phyloP scores from a whole-genome alignment of 2,797 vertebrate species.

The Alosa sapidissima region DNA sequence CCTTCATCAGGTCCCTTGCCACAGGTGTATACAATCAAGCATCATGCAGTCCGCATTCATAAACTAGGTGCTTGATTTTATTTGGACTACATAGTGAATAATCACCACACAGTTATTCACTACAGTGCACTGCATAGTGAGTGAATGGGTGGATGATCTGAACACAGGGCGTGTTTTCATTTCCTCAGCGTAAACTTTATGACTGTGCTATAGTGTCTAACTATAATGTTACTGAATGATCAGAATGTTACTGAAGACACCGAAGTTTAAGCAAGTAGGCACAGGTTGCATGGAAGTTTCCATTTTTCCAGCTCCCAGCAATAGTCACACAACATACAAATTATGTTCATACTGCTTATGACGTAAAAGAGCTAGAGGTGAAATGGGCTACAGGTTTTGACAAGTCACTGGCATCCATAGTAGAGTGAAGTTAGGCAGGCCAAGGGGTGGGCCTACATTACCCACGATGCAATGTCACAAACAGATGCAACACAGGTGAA shows the following conservation, averaged over 20 bases:
- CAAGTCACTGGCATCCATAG: background rate
- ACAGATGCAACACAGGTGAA: background rate
- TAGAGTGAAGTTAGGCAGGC: background rate
- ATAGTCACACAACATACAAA: background rate
- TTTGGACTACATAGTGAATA: no score
- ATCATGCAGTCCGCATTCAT: no score
- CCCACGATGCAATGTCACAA: background rate
- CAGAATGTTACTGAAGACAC: background rate
- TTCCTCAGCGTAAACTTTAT: background rate
- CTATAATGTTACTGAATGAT: no score
- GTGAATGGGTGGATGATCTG: no score
- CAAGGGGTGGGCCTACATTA: background rate
- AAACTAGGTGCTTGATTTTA: no score
- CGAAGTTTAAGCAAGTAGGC: background rate
- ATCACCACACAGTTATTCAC: no score
- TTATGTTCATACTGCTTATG: background rate
- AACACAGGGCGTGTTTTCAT: background rate
- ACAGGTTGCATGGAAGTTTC: background rate
- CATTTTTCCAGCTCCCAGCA: background rate
- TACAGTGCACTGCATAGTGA: no score
- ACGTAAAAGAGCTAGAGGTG: background rate
- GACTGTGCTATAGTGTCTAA: background rate
- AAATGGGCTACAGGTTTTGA: background rate
- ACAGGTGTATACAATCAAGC: no score
- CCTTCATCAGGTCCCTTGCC: no score